phyloP scores from a whole-genome alignment of 2,888 invertebrate species.

The Noctua janthe region DNA sequence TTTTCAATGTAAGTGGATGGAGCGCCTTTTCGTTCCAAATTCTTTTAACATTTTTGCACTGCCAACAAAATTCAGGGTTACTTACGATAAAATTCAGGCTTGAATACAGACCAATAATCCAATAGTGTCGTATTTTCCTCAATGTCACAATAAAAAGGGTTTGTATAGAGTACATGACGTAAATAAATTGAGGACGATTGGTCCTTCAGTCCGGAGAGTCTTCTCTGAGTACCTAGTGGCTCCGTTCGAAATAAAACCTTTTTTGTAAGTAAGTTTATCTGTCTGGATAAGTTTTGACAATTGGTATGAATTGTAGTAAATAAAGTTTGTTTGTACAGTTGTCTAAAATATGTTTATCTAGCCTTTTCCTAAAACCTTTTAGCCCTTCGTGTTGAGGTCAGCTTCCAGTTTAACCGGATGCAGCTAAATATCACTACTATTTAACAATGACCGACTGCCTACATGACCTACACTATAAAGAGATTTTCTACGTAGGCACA shows the following conservation, averaged over 20 bases:
- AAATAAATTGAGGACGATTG: constrained; percentile 54
- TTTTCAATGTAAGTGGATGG: not conserved
- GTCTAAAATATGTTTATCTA: not conserved
- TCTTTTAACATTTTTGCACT: not conserved
- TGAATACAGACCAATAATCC: constrained; percentile 31
- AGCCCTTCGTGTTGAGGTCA: not conserved
- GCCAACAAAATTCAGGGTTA: constrained; percentile 7
- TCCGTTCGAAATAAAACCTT: constrained; percentile 25
- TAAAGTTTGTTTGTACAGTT: not conserved
- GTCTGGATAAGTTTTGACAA: not conserved
- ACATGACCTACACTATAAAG: not conserved
- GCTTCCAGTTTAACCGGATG: not conserved
- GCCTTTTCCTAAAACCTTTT: not conserved
- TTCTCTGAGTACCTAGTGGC: constrained; percentile 20
- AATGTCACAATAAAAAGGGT: constrained; percentile 54
- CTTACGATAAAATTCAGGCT: constrained; percentile 20
- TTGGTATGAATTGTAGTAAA: not conserved
- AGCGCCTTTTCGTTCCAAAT: not conserved
- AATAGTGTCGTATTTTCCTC: constrained; percentile 39
- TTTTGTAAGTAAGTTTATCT: constrained; percentile 21
- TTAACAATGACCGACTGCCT: not conserved
- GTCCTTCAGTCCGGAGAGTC: constrained; percentile 28
- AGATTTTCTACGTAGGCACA: no score
- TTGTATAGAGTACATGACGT: constrained; percentile 30
- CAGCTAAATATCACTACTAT: not conserved